A percentile compares a stretch with the other conserved stretches of the same genome.
Conservation (phyloP, 2,113 vertebrate genomes). For the Emydocephalus ijimae region DNA sequence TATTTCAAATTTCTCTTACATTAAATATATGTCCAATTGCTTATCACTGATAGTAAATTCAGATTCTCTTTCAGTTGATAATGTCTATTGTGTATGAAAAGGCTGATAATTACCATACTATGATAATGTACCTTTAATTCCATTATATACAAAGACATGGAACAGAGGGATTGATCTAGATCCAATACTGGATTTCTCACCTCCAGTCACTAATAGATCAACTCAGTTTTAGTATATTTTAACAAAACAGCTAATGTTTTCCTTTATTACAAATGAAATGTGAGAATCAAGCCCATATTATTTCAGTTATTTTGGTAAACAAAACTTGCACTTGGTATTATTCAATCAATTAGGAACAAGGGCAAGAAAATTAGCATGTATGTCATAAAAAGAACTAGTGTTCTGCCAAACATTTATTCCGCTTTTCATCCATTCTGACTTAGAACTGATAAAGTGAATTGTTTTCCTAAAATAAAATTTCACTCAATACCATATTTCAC, state of each 20-base stretch:
- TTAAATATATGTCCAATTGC: not conserved
- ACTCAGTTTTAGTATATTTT: not conserved
- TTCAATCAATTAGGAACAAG: not conserved
- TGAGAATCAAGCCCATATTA: not conserved
- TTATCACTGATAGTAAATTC: not conserved
- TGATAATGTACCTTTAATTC: not conserved
- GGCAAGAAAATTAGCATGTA: not conserved
- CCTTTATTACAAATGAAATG: not conserved
- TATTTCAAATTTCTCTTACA: not conserved
- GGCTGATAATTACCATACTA: not conserved
- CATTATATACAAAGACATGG: not conserved
- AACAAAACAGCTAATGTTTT: not conserved
- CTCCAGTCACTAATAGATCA: not conserved
- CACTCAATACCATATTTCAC: not conserved
- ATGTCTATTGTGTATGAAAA: not conserved
- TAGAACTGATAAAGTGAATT: not conserved
- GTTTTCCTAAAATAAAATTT: not conserved
- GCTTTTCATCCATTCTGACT: not conserved
- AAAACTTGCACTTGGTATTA: not conserved
- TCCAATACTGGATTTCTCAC: not conserved
- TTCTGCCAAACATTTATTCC: not conserved
- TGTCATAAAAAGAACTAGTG: not conserved
- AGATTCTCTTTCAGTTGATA: not conserved
- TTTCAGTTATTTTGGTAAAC: not conserved
- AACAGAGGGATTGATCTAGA: not conserved